Conservation (phyloP, 2,888 invertebrate species). For the Thecocarcelia acutangulata region DNA sequence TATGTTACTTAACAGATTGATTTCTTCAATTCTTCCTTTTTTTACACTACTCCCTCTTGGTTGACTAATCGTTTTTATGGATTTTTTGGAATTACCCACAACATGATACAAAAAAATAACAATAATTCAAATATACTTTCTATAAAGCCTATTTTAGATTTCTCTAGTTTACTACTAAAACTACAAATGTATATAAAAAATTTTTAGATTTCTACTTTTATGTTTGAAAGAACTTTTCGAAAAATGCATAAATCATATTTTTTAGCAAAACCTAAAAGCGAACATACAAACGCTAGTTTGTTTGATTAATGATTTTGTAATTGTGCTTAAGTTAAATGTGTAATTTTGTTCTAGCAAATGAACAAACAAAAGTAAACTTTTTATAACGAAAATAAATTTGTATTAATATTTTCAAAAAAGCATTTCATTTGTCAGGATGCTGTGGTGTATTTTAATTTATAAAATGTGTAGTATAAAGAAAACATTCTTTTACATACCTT, state of each 20-base stretch:
- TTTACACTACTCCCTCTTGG: too few relatives aligned
- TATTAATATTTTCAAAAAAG: slow-evolving; percentile 46
- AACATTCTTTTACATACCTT: slow-evolving; percentile 83
- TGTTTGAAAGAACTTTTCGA: slow-evolving; percentile 17
- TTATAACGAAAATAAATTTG: slow-evolving; percentile 24
- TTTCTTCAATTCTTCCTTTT: too few relatives aligned
- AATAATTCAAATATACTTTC: background rate
- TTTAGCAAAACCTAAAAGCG: slow-evolving; percentile 20
- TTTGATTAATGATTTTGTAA: background rate
- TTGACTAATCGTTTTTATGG: background rate
- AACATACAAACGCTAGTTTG: slow-evolving; percentile 24
- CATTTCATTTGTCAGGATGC: slow-evolving; percentile 57
- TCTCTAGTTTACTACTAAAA: background rate
- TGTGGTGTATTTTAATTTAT: slow-evolving; percentile 1
- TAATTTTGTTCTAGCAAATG: slow-evolving; percentile 49
- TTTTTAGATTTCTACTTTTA: background rate
- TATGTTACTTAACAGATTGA: too few relatives aligned
- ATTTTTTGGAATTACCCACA: slow-evolving; percentile 7
- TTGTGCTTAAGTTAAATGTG: slow-evolving; percentile 6
- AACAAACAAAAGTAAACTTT: slow-evolving; percentile 59
- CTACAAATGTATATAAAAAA: background rate
- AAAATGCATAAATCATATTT: slow-evolving; percentile 17
- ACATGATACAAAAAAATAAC: background rate
- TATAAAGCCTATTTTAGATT: background rate
- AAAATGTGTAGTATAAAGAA: background rate